Conservation (phyloP, 2,797 vertebrate species). For the Lepilemur ruficaudatus region DNA sequence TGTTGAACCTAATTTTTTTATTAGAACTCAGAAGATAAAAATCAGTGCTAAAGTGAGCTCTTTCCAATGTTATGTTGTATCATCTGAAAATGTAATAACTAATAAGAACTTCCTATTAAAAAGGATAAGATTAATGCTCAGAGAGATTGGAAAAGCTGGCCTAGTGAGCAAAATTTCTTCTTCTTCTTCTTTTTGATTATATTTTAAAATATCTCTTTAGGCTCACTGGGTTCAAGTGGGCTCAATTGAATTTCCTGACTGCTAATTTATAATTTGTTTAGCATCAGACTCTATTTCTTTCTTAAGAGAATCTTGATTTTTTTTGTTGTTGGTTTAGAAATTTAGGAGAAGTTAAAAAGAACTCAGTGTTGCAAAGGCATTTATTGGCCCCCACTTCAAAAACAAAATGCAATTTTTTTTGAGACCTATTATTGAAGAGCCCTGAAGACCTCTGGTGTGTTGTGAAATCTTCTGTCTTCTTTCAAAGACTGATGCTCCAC, state of each 20-base stretch:
- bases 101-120: conserved; percentile 67
- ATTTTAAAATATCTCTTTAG: conserved; percentile 34
- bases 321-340: conserved; percentile 27
- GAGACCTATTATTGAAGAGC: background rate
- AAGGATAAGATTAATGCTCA: conserved; percentile 44
- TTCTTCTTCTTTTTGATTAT: background rate
- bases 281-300: background rate
- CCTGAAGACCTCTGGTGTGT: background rate
- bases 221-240: background rate
- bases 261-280: conserved; percentile 72
- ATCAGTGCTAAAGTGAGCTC: conserved; percentile 51
- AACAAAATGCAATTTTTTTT: conserved; percentile 52
- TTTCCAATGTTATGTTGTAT: conserved; percentile 57
- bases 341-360: conserved; percentile 51
- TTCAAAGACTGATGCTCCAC: conserved; percentile 14
- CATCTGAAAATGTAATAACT: conserved; percentile 57
- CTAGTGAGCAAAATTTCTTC: conserved; percentile 32
- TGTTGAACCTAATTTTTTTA: conserved; percentile 67
- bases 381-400: conserved; percentile 40
- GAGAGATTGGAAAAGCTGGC: conserved; percentile 33
- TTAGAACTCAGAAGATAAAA: conserved; percentile 55
- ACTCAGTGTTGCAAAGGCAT: background rate
- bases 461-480: conserved; percentile 29
- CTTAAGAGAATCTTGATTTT: background rate
- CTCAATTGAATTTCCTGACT: conserved; percentile 62